Base-by-base conservation (phyloP, 2,797 vertebrate species). In the Masticophis lateralis region DNA sequence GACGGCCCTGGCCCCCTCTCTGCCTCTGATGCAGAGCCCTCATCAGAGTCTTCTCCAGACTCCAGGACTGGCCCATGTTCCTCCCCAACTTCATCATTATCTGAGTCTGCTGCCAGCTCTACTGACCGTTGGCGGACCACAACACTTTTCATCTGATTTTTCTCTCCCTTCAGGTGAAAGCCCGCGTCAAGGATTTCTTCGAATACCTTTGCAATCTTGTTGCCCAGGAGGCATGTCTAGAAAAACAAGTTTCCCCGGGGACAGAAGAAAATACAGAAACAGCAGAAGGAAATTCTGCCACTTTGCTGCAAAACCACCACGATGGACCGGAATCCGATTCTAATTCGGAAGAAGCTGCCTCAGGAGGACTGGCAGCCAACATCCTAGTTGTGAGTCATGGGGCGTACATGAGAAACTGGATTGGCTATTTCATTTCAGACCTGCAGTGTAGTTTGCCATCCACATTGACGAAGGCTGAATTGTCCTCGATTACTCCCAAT, bases 311-410 rank as follows among this genome's bases (percentile, higher is more conserved):
- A 56, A 96, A 94, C 79, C 92, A 90, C 55, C 63, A 43, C 59
- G 27, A 91, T 9, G 93, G 95, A 27, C 86, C 92, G 1, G 91
- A 90, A 3, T 92, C 90, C 12, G 95, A 94, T 3, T 95, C 95
- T 10, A 91, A 56, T 12, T 90, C 94, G 0, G 0, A 92, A 1
- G 92, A 96, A 1, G 90, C 93, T 0, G 94, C 97, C 0, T 97
- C 97, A 1, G 97, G 95, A 0, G 92, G 96, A 0, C 88, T 98
- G 83, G 94, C 94, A 1, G 97, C 98, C 94, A 98, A 98, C 90
- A 96, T 98, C 56, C 96, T 99, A 94, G 98, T 98, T 47, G 99
- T 99, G 95, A 99, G 99, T 97, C 99, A 99, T 0, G 99, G 99
- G 0, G 99, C 98, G 3, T 99, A 98, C 96, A 99, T 99, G 97